Evolutionary conservation across 2,113 vertebrate species (phyloP).

Genomic region (Epinephelus lanceolatus): DNA sequence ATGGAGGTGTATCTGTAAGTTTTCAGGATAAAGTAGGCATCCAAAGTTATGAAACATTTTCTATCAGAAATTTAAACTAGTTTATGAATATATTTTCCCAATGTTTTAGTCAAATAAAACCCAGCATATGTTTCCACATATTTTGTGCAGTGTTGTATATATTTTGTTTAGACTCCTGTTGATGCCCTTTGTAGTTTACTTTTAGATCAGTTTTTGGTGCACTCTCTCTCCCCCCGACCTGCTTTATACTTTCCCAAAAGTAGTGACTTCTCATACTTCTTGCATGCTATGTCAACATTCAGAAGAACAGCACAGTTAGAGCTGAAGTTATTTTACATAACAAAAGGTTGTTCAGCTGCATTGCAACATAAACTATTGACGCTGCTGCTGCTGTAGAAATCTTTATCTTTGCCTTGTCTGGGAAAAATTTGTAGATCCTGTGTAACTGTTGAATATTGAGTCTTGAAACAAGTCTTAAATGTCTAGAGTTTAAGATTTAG

Average conservation of each 20-base stretch:
- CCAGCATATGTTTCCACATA: background rate
- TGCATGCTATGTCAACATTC: background rate
- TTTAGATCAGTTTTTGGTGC: background rate
- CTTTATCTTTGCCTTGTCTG: background rate
- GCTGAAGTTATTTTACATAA: background rate
- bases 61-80: background rate
- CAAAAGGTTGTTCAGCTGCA: background rate
- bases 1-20: background rate
- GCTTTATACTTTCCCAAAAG: background rate
- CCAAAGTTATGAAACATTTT: background rate
- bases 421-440: background rate
- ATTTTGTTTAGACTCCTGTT: background rate
- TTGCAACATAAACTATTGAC: conserved; percentile 1
- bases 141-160: background rate
- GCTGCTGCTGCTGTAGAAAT: background rate
- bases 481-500: no score
- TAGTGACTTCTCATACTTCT: background rate
- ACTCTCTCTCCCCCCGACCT: background rate
- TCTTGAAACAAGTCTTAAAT: background rate
- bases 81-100: background rate
- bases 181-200: conserved; percentile 2
- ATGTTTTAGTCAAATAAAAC: background rate
- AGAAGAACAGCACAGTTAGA: background rate
- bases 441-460: background rate
- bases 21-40: background rate